A percentile compares a stretch with the other conserved stretches of the same genome.
These are phyloP conservation scores for Lates japonicus DNA, from an alignment of 2,797 vertebrate species.

Conservation along the genomic window DNA sequence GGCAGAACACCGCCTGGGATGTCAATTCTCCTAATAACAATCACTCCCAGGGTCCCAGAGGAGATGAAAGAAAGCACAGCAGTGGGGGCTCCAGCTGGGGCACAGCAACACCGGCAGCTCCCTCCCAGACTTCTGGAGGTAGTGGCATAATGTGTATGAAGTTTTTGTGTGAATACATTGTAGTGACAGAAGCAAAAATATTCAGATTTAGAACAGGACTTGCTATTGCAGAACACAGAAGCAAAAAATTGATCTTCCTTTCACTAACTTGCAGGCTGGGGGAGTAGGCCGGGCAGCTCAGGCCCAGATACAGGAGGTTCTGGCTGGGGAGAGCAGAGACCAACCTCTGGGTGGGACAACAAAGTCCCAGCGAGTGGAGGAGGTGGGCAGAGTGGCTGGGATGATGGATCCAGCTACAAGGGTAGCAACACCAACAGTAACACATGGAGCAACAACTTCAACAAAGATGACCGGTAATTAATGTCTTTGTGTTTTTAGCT, in stretches of 20 bases:
- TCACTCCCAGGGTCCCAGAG: constrained; percentile 76
- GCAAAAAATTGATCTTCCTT: background rate
- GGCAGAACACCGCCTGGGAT: constrained; percentile 98
- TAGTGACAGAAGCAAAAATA: background rate
- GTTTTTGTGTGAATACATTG: background rate
- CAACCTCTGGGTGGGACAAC: constrained; percentile 91
- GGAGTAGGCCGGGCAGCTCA: constrained; percentile 86
- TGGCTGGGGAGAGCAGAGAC: constrained; percentile 92
- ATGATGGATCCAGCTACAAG: constrained; percentile 89
- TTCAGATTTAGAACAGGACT: background rate
- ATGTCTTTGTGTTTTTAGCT: background rate
- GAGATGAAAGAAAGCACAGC: constrained; percentile 89
- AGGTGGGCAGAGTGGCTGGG: constrained; percentile 91
- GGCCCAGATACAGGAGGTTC: constrained; percentile 89
- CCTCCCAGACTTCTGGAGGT: constrained; percentile 90
- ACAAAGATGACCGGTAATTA: constrained; percentile 91
- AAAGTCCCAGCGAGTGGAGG: constrained; percentile 86
- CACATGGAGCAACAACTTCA: constrained; percentile 89
- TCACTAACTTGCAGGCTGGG: constrained; percentile 81
- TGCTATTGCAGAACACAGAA: background rate
- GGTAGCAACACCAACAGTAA: constrained; percentile 78
- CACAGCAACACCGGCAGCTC: constrained; percentile 74
- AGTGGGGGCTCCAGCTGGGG: constrained; percentile 92
- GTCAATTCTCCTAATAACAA: constrained; percentile 82
- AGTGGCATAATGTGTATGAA: background rate